Evolutionary conservation across 2,888 invertebrate genomes (phyloP), one percentile per base, ranked within the genome.

Genomic region (Ophion ventricosus): DNA sequence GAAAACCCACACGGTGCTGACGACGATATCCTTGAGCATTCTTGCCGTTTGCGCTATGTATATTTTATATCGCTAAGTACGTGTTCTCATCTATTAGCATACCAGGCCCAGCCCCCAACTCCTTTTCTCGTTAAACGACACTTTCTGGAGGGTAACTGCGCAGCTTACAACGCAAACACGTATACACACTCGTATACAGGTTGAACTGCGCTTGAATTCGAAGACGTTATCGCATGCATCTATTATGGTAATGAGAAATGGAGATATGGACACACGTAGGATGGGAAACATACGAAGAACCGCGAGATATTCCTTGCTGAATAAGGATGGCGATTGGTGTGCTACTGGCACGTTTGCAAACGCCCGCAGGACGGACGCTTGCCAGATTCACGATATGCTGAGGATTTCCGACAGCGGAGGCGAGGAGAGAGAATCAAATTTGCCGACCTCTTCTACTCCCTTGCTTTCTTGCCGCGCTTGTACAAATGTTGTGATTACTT

Each of bases 161-260:
- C 40, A n/a, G n/a, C 77, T 54, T 56, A 57, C 25, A 66, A 26
- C 29, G 20, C 20, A 64, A 49, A 59, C 43, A 61, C 26, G 20
- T 40, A 69, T 43, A 61, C 63, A 20, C 35, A 54, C 54, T 56
- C 49, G 26, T 69, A 11, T 64, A 64, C 14, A 57, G 7, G 56
- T 74, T 43, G 63, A 63, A 25, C 54, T 79, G 66, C 72, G 70
- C 72, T 35, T n/a, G 66, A 66, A 84, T 85, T 80, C 69, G 72
- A 81, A 82, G 61, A 77, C 77, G 85, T 87, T 88, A 89, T 88
- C 87, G 43, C 25, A 82, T 86, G 83, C 90, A 88, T 90, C 88
- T 91, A 89, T 91, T 90, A 91, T 90, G 89, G 88, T 91, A 90
- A 91, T 91, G 88, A 88, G 88, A 59, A 75, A 77, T 59, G 23